These are phyloP conservation scores for Erpobdella octoculata DNA, from an alignment of 2,888 invertebrate species.

Conservation along the genomic window DNA sequence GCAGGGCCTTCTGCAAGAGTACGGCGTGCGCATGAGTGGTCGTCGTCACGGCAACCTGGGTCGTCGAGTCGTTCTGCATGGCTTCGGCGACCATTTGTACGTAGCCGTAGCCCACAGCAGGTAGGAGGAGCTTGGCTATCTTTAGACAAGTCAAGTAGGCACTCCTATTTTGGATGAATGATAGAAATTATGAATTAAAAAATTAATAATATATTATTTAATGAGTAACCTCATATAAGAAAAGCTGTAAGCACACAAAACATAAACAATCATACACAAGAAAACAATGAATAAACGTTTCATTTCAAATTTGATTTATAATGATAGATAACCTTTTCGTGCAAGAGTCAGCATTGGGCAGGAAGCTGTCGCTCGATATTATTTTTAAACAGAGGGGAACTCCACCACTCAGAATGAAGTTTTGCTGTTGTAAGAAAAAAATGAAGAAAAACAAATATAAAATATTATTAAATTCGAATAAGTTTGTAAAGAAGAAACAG, in stretches of 20 bases:
- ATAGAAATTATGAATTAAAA: too few species aligned
- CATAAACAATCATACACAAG: too few species aligned
- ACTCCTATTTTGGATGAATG: slow-evolving; percentile 56
- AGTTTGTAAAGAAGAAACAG: too few species aligned
- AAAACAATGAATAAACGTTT: too few species aligned
- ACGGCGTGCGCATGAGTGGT: slow-evolving; percentile 54
- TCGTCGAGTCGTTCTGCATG: slow-evolving; percentile 58
- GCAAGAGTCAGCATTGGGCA: slow-evolving; percentile 69
- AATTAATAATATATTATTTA: too few species aligned
- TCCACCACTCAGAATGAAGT: slow-evolving; percentile 57
- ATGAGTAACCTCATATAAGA: too few species aligned
- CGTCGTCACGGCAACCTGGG: slow-evolving; percentile 52
- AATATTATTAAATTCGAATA: background rate
- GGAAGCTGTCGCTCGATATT: slow-evolving; percentile 75
- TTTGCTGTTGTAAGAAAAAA: slow-evolving; percentile 44
- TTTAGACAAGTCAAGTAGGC: slow-evolving; percentile 80
- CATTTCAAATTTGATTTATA: too few species aligned
- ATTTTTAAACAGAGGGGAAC: slow-evolving; percentile 62
- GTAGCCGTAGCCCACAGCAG: slow-evolving; percentile 68
- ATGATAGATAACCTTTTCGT: slow-evolving; percentile 62
- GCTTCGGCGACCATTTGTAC: slow-evolving; percentile 52
- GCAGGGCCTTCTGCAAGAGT: slow-evolving; percentile 71
- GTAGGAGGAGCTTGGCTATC: slow-evolving; percentile 77
- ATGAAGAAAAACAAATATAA: background rate
- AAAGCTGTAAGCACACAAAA: too few species aligned